Base-by-base conservation (phyloP, 2,888 invertebrate species). In the Lobophora halterata region DNA sequence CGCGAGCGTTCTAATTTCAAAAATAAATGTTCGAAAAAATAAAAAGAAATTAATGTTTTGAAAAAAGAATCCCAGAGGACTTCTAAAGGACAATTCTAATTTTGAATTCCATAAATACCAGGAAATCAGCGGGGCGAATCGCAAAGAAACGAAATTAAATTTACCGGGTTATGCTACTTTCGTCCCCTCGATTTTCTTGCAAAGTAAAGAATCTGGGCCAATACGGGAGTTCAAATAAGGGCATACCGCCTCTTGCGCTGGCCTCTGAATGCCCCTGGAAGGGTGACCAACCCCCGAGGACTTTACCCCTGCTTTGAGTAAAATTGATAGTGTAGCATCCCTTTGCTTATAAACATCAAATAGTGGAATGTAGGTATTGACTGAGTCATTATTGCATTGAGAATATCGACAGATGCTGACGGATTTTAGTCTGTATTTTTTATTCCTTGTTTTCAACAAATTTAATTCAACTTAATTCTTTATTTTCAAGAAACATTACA, bases 211-310 rank as follows among this genome's bases (percentile, higher is more conserved):
- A 61, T 71, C 62, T 70, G 65, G 69, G 58, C 67, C 66, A 72
- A 76, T 74, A 72, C 65, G 66, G 63, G 65, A 65, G 66, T 63
- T 61, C 71, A 79, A 79, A 81, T 77, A 79, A 69, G 77, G 78
- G 77, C 46, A 49, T 30, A 26, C 14, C 24, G 17, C 9, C 13
- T 28, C 8, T 35, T 42, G 32, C 45, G 36, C 37, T 45, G 26
- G 31, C 18, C 48, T 68, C 63, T 19, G 23, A 28, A 36, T 23
- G 23, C 25, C 28, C 24, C 5, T 32, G n/a, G 32, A 29, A 26
- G 50, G 44, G 47, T 32, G 35, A 37, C 29, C 36, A 30, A 37
- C 46, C 52, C 50, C 46, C 34, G 32, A 52, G 52, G 47, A 53
- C 46, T 55, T 54, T 54, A 52, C 58, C 59, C 61, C 56, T n/a